Conservation (phyloP, 2,113 vertebrate genomes). For the Capreolus pygargus region DNA sequence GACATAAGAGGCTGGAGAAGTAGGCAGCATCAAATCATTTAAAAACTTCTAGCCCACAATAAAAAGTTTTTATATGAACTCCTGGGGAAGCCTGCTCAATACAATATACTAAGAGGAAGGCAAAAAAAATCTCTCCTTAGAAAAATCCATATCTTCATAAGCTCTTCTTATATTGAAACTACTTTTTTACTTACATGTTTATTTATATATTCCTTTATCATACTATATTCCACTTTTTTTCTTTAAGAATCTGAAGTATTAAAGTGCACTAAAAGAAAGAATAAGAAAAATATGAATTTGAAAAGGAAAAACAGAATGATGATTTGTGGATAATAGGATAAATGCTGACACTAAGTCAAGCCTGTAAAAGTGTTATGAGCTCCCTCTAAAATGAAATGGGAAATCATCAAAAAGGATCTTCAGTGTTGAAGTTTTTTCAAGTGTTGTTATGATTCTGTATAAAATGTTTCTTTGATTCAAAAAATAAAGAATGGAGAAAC, state of each 20-base stretch:
- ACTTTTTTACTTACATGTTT: not conserved
- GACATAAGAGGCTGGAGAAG: not conserved
- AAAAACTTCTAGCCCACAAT: not conserved
- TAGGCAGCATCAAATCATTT: not conserved
- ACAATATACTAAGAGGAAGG: not conserved
- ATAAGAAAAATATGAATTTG: not conserved
- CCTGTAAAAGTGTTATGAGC: not conserved
- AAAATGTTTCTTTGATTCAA: constrained; percentile 27
- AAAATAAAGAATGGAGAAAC: not conserved
- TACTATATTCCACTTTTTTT: not conserved
- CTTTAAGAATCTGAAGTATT: not conserved
- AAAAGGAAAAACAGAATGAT: not conserved
- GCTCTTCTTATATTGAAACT: not conserved
- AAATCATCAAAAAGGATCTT: constrained; percentile 33
- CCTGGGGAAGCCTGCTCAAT: not conserved
- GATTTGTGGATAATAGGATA: not conserved
- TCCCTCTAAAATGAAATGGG: not conserved
- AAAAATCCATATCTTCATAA: not conserved
- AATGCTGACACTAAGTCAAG: not conserved
- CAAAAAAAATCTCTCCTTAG: not conserved
- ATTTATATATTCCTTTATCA: not conserved
- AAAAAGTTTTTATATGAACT: not conserved
- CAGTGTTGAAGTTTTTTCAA: not conserved
- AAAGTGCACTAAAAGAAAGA: not conserved
- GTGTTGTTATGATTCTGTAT: not conserved